phyloP scores from a whole-genome alignment of 2,113 vertebrate species.

The Tetrax tetrax region DNA sequence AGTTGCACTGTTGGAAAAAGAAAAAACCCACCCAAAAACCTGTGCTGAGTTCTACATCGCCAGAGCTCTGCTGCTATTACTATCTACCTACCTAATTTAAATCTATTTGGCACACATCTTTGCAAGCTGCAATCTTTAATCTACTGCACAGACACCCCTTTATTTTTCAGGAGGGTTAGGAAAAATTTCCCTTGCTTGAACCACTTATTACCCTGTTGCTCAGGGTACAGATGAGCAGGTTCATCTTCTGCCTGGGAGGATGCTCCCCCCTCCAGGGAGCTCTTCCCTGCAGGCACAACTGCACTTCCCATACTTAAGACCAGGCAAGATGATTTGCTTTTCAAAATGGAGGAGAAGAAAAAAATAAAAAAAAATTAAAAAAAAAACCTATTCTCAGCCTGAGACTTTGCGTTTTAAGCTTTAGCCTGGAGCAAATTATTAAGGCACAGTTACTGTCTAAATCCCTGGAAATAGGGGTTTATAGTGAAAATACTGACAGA shows the following conservation, averaged over 20 bases:
- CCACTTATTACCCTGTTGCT: not conserved
- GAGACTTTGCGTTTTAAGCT: slow-evolving; percentile 69
- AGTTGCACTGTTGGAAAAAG: slow-evolving; percentile 13
- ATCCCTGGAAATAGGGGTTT: slow-evolving; percentile 61
- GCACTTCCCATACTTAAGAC: not conserved
- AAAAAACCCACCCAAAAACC: not conserved
- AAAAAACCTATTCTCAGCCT: slow-evolving; percentile 60
- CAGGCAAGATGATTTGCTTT: slow-evolving; percentile 56
- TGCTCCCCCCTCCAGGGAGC: not conserved
- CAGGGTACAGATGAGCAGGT: not conserved
- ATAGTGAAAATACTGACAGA: slow-evolving; percentile 63
- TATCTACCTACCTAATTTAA: not conserved
- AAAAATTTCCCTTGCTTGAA: not conserved
- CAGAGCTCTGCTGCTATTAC: not conserved
- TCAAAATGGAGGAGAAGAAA: slow-evolving; percentile 29
- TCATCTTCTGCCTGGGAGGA: not conserved
- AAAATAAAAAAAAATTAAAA: too few relatives aligned
- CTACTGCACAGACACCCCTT: not conserved
- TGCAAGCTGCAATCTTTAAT: not conserved
- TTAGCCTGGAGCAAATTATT: slow-evolving; percentile 72
- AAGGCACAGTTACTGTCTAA: slow-evolving; percentile 65
- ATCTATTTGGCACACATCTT: not conserved
- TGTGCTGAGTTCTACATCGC: not conserved
- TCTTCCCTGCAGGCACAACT: not conserved
- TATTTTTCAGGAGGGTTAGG: not conserved